Conservation (phyloP, 2,113 vertebrate genomes). For the Elachura formosa region DNA sequence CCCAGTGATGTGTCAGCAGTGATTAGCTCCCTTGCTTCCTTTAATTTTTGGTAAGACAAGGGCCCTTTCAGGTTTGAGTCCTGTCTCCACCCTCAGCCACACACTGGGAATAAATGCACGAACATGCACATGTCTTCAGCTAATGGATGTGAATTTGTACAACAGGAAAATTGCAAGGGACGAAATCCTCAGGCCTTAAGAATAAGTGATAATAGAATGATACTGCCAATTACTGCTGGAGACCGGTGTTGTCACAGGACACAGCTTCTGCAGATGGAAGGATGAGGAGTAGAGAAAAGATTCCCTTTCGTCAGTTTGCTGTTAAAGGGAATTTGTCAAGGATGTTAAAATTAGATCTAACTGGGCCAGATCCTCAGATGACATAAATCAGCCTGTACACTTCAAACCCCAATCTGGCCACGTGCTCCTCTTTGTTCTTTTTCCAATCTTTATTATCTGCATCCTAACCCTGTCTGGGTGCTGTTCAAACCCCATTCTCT, state of each 20-base stretch:
- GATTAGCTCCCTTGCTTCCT: constrained; percentile 13
- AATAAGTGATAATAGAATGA: constrained; percentile 49
- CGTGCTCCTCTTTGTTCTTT: constrained; percentile 29
- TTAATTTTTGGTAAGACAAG: not conserved
- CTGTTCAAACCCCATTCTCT: not conserved
- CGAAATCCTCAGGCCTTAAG: constrained; percentile 22
- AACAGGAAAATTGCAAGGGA: constrained; percentile 47
- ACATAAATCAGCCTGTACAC: constrained; percentile 14
- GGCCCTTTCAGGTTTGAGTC: not conserved
- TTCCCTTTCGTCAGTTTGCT: not conserved
- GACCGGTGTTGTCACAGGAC: constrained; percentile 30
- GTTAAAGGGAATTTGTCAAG: constrained; percentile 31
- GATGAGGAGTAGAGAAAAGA: not conserved
- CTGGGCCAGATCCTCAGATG: constrained; percentile 28
- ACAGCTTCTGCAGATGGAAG: not conserved
- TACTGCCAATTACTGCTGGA: constrained; percentile 53
- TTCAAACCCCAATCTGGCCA: not conserved
- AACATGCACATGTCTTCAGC: not conserved
- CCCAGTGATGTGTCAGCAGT: not conserved
- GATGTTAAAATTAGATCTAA: constrained; percentile 42
- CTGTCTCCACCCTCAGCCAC: not conserved
- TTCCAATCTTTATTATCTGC: not conserved
- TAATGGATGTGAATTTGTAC: constrained; percentile 10
- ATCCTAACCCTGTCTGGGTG: not conserved
- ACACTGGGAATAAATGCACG: not conserved